Evolutionary conservation across 2,113 vertebrate genomes (phyloP), one percentile per base, ranked within the genome.

Genomic region (Myrmophylax atrothorax): DNA sequence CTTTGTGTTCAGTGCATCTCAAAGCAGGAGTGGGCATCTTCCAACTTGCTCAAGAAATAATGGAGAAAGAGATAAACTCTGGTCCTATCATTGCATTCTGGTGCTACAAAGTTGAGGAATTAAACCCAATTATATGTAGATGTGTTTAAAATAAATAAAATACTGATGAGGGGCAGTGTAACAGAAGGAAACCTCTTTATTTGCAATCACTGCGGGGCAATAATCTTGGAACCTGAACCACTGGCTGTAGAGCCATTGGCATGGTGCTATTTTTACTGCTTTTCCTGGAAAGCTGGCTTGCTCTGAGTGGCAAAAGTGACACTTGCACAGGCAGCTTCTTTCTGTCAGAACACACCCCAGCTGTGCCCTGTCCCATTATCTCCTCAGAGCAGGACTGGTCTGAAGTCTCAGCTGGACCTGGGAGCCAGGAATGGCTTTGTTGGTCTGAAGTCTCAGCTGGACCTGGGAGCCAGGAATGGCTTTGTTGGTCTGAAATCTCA

Each of bases 11-110:
- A 78, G 86, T 87, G 73, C 66, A 58, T 93, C 67, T 80, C n/a
- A 56, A 55, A 93, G 88, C 90, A 95, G 93, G 85, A 96, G 67
- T 86, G 84, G 60, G 73, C 87, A 76, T 75, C 66, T 94, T 79
- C 56, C 70, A 80, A 28, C 49, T 94, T 77, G 10, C 5, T 72
- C 37, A 28, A 40, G 52, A 77, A 80, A 62, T 44, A 49, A 37
- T 42, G 79, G 89, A 68, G 69, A 56, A 86, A 38, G 40, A 74
- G 33, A 60, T 19, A 87, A 90, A 68, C 37, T 77, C 69, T 81
- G 87, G 38, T 68, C 33, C 81, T 73, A 3, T 75, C 53, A 52
- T 49, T 74, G 52, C 72, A 47, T 80, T 82, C 53, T 76, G 28
- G 68, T 89, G 55, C 63, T 62, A 75, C 1, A 11, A 15, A 28